Conservation (phyloP, 2,888 invertebrate genomes). For the Microctonus brassicae region DNA sequence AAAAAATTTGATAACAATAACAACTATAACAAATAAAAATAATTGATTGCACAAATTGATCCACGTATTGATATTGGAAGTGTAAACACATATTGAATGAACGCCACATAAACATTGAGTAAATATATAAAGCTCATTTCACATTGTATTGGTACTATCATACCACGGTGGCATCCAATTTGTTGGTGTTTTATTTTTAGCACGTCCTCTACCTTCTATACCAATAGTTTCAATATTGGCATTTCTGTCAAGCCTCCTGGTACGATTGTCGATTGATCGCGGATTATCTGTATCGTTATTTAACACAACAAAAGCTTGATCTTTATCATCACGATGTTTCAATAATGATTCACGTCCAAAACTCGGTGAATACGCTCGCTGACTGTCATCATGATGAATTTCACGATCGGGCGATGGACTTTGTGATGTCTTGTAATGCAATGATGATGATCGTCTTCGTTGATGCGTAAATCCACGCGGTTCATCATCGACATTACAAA, state of each 20-base stretch:
- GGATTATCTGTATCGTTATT: slow-evolving; percentile 46
- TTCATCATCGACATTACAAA: slow-evolving; percentile 66
- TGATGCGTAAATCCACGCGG: slow-evolving; percentile 54
- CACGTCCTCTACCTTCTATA: slow-evolving; percentile 52
- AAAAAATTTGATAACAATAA: not conserved
- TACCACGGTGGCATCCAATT: slow-evolving; percentile 72
- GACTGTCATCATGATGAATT: slow-evolving; percentile 42
- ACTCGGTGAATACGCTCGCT: slow-evolving; percentile 63
- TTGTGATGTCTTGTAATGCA: slow-evolving; percentile 48
- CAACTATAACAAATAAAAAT: not conserved
- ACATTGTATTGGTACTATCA: slow-evolving; percentile 60
- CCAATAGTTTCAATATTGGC: slow-evolving; percentile 59
- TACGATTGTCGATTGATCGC: slow-evolving; percentile 12
- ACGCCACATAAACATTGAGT: not conserved
- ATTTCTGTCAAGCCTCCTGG: slow-evolving; percentile 56
- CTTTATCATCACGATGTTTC: slow-evolving; percentile 43
- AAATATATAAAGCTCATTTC: not conserved
- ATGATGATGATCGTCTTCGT: slow-evolving; percentile 51
- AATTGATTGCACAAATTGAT: not conserved
- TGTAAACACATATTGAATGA: not conserved
- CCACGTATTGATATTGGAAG: not conserved
- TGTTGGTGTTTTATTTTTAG: slow-evolving; percentile 62
- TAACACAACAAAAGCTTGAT: slow-evolving; percentile 61
- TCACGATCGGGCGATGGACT: slow-evolving; percentile 49
- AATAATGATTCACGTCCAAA: slow-evolving; percentile 51